These are phyloP conservation scores for Petrolisthes cinctipes DNA, from an alignment of 2,888 invertebrate genomes.

Conservation along the genomic window DNA sequence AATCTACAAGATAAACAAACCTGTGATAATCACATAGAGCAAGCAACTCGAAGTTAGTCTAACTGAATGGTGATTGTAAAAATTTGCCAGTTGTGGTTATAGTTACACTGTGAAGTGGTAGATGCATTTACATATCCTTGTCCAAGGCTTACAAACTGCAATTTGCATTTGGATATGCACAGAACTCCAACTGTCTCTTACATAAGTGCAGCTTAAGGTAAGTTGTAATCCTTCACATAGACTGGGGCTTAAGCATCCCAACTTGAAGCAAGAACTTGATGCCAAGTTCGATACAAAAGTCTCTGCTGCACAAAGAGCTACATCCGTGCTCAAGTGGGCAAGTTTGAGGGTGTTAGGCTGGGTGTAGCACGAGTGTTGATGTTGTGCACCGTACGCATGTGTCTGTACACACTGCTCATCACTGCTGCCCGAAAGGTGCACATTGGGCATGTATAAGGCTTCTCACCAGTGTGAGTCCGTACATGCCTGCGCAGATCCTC, in stretches of 20 bases:
- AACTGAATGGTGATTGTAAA: no score
- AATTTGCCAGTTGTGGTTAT: no score
- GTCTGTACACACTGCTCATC: slow-evolving; percentile 59
- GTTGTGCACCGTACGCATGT: slow-evolving; percentile 58
- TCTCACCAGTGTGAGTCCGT: slow-evolving; percentile 64
- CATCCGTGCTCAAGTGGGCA: slow-evolving; percentile 19
- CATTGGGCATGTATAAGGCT: slow-evolving; percentile 63
- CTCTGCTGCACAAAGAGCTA: not conserved
- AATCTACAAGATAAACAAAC: not conserved
- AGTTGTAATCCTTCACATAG: not conserved
- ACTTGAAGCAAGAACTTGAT: not conserved
- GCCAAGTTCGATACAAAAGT: not conserved
- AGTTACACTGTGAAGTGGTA: no score
- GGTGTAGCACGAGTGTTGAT: slow-evolving; percentile 34
- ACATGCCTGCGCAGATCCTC: slow-evolving; percentile 63
- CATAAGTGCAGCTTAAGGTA: not conserved
- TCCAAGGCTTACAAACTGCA: no score
- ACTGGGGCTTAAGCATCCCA: not conserved
- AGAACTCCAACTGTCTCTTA: not conserved
- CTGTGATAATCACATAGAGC: no score
- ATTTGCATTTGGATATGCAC: not conserved
- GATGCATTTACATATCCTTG: no score
- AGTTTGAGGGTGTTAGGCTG: not conserved
- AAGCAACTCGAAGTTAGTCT: no score
- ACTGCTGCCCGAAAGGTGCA: slow-evolving; percentile 56